Conservation (phyloP, 2,888 invertebrate genomes). For the Neocrepidodera transversa region DNA sequence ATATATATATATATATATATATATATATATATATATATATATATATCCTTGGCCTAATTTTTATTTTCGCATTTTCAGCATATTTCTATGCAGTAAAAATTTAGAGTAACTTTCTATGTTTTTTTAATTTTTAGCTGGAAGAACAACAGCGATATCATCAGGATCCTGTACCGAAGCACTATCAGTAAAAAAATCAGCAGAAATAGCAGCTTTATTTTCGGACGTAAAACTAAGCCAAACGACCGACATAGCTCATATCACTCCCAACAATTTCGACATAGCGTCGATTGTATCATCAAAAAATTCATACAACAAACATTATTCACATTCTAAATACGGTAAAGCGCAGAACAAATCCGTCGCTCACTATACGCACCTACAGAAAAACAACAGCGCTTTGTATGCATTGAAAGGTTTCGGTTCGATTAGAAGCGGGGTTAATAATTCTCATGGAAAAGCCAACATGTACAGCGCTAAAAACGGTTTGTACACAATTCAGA, state of each 20-base stretch:
- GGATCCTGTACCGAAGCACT: constrained; percentile 67
- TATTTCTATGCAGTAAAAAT: too few relatives aligned
- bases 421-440: constrained; percentile 23
- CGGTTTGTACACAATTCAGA: constrained; percentile 60
- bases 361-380: constrained; percentile 24
- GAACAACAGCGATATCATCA: constrained; percentile 45
- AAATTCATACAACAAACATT: constrained; percentile 46
- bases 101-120: too few relatives aligned
- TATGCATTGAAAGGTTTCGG: constrained; percentile 24
- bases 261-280: constrained; percentile 46
- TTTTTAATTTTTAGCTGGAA: constrained; percentile 38
- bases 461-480: constrained; percentile 58
- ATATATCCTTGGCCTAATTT: too few relatives aligned
- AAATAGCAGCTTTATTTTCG: constrained; percentile 86
- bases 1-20: too few relatives aligned
- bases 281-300: constrained; percentile 42
- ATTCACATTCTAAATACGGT: constrained; percentile 40
- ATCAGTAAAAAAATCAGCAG: constrained; percentile 87
- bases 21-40: too few relatives aligned
- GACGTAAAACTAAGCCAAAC: constrained; percentile 76
- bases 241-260: constrained; percentile 68
- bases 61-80: too few relatives aligned
- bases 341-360: constrained; percentile 37
- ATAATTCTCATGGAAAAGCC: constrained; percentile 34
- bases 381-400: constrained; percentile 31